phyloP scores from a whole-genome alignment of 2,113 vertebrate species.

The Pardalotus punctatus region DNA sequence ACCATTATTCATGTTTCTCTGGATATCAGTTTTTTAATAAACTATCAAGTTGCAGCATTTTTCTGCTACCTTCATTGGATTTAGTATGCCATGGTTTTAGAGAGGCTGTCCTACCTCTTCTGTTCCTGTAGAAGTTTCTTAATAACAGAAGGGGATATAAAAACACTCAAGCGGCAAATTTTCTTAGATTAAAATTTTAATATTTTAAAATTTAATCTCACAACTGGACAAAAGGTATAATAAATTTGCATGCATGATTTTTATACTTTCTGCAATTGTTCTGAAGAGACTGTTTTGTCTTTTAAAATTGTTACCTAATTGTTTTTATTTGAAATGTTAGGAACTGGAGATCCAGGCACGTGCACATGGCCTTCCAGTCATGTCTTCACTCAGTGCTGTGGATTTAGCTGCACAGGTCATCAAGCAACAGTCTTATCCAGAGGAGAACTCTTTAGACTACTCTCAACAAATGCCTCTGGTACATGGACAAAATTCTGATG shows the following conservation, averaged over 20 bases:
- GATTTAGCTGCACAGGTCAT: constrained; percentile 83
- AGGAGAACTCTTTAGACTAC: constrained; percentile 83
- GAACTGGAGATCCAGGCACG: constrained; percentile 95
- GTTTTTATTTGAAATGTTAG: constrained; percentile 70
- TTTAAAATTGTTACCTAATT: not conserved
- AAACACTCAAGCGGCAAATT: not conserved
- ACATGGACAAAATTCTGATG: constrained; percentile 70
- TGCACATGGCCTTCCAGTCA: constrained; percentile 86
- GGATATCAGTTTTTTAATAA: not conserved
- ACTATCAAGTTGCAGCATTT: not conserved
- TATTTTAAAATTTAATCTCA: not conserved
- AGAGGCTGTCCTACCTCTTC: not conserved
- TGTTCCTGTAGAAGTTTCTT: not conserved
- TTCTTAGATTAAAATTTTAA: not conserved
- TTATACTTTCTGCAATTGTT: not conserved
- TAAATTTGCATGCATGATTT: not conserved
- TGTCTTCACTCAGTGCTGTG: constrained; percentile 74
- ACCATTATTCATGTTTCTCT: not conserved
- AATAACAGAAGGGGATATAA: not conserved
- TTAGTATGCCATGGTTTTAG: not conserved
- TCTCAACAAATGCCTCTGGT: constrained; percentile 72
- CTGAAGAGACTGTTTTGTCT: not conserved
- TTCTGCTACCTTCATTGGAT: not conserved
- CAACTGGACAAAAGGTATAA: not conserved
- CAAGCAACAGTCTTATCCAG: constrained; percentile 82